phyloP scores from a whole-genome alignment of 2,888 invertebrate genomes.

The Apodemia hepburni region DNA sequence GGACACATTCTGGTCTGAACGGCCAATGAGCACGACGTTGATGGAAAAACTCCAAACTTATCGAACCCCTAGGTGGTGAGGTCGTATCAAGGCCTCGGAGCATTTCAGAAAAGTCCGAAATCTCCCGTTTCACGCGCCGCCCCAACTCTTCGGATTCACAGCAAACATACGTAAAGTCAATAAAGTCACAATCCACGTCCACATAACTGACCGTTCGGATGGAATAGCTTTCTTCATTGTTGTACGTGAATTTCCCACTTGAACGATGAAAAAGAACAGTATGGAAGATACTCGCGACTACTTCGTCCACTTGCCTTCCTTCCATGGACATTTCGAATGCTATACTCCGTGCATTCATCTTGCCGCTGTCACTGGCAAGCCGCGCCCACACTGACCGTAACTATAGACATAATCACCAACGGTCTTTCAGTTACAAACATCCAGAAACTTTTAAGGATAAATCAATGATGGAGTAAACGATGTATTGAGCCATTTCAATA shows the following conservation, averaged over 20 bases:
- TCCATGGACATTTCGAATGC: conserved; percentile 92
- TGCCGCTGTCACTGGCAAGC: conserved; percentile 62
- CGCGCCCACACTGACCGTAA: conserved; percentile 38
- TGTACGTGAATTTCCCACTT: conserved; percentile 96
- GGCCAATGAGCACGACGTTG: conserved; percentile 94
- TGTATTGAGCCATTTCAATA: conserved; percentile 52
- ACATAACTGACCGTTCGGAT: conserved; percentile 97
- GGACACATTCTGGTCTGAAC: conserved; percentile 94
- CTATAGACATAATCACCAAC: conserved; percentile 56
- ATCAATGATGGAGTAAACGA: conserved; percentile 37
- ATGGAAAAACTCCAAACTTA: conserved; percentile 97
- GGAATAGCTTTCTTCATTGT: conserved; percentile 95
- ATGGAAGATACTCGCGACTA: conserved; percentile 94
- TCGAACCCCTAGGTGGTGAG: conserved; percentile 87
- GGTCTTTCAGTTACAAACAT: conserved; percentile 41
- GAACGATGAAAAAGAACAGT: conserved; percentile 95
- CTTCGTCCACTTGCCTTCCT: conserved; percentile 95
- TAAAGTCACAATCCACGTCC: conserved; percentile 98
- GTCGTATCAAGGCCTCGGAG: conserved; percentile 85
- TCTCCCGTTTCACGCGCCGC: conserved; percentile 86
- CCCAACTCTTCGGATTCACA: conserved; percentile 91
- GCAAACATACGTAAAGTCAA: conserved; percentile 98
- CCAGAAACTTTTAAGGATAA: conserved; percentile 31
- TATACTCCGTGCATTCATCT: conserved; percentile 90
- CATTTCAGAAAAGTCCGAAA: conserved; percentile 88